Base-by-base conservation (phyloP, 2,888 invertebrate species). In the Myopa testacea region DNA sequence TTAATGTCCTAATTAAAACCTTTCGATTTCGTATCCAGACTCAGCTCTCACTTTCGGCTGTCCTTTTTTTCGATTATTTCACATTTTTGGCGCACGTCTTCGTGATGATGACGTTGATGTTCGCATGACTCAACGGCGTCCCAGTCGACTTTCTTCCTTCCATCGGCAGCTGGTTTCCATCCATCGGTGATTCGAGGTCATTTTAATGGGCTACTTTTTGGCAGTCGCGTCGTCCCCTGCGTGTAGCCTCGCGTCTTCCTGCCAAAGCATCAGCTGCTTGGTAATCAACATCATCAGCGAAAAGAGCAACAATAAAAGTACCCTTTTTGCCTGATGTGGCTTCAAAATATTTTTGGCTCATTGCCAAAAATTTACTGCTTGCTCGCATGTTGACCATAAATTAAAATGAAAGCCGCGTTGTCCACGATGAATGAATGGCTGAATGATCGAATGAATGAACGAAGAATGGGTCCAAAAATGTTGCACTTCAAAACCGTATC, bases 1-100 rank as follows among this genome's bases (percentile, higher is more conserved):
- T 37, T 52, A n/a, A 40, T 68, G 68, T 38, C 16, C 71, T 19
- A 69, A 71, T 71, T 71, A 55, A 60, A 40, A 38, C 34, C 55
- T 60, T 58, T n/a, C 72, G 19, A 60, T 40, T 40, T 38, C 58
- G 14, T 69, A n/a, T 26, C n/a, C 14, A 26, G 4, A 45, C 19
- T 6, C n/a, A 19, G 8, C 14, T 14, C 67, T 16, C 10, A n/a
- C 50, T 19, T 19, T 45, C 40, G 72, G 37, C 10, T 72, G 72
- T 72, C 60, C n/a, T 58, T 38, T 10, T 45, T 45, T 60, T 60
- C 14, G 19, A 58, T 71, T 71, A 45, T 38, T 45, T 68, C 7
- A 40, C 10, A 50, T 45, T 45, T 40, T 12, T n/a, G n/a, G 45
- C 34, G 10, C n/a, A 50, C 50, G n/a, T 26, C 19, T 19, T 19